Percentiles rank a stretch among this genome's conserved stretches.
phyloP scores from a whole-genome alignment of 2,888 invertebrate genomes.

The Micropterix aruncella region DNA sequence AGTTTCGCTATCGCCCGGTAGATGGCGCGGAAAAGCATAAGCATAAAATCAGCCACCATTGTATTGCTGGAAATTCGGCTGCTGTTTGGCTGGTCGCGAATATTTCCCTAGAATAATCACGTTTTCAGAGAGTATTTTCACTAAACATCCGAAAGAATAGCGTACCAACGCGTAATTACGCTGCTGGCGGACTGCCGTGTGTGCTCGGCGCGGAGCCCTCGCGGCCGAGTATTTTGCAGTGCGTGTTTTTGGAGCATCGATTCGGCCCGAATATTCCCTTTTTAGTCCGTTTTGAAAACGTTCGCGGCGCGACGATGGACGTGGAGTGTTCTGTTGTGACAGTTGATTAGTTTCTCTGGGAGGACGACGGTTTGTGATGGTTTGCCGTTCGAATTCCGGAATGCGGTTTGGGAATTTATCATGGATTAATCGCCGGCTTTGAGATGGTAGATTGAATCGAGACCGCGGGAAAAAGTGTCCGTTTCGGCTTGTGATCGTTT shows the following conservation, averaged over 20 bases:
- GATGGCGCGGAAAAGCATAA: background rate
- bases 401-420: background rate
- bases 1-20: background rate
- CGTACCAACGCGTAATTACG: no score
- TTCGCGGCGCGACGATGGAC: no score
- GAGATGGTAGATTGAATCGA: background rate
- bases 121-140: background rate
- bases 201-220: no score
- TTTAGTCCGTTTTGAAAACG: no score
- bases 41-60: background rate
- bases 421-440: background rate
- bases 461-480: background rate
- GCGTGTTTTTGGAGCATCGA: no score
- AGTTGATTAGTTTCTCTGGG: no score
- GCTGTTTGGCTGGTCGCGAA: background rate
- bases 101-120: background rate
- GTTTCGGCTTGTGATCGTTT: background rate
- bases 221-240: no score
- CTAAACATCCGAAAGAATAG: background rate
- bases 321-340: no score
- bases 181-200: no score
- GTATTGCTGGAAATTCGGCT: background rate
- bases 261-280: no score
- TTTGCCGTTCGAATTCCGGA: no score
- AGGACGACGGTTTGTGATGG: no score